These are phyloP conservation scores for Rhinoptilus africanus DNA, from an alignment of 2,113 vertebrate species.

Conservation along the genomic window DNA sequence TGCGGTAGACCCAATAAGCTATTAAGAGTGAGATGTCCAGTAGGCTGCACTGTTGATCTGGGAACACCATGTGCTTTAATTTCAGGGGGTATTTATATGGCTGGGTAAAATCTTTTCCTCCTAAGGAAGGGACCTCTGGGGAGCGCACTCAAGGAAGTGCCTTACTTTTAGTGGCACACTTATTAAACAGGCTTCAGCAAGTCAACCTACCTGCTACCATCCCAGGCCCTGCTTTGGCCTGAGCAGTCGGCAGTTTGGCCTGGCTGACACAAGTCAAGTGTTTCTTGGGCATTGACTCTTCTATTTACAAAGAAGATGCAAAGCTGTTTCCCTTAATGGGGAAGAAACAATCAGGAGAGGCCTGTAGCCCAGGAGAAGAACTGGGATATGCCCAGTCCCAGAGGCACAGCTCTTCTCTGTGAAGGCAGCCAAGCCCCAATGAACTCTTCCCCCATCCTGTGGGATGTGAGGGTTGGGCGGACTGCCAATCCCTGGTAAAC, in stretches of 20 bases:
- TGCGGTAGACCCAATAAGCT: not conserved
- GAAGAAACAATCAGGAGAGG: not conserved
- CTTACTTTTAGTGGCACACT: not conserved
- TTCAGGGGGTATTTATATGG: not conserved
- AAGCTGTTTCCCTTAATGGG: not conserved
- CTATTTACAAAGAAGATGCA: not conserved
- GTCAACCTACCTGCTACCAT: not conserved
- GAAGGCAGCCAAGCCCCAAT: not conserved
- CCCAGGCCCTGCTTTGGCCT: not conserved
- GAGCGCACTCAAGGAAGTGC: not conserved
- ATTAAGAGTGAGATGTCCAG: not conserved
- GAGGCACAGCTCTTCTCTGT: not conserved
- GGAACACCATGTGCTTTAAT: not conserved
- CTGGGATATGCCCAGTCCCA: not conserved
- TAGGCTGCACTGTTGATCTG: slow-evolving; percentile 46
- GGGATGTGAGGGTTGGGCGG: not conserved
- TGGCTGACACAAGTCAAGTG: not conserved
- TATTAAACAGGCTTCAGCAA: not conserved
- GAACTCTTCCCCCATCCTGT: not conserved
- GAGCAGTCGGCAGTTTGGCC: not conserved
- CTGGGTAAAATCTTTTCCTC: not conserved
- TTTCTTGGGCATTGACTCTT: not conserved
- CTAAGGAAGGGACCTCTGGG: not conserved
- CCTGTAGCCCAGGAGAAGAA: not conserved
- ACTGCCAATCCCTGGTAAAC: not conserved